Base-by-base conservation (phyloP, 2,113 vertebrate genomes). In the Calonectris borealis region DNA sequence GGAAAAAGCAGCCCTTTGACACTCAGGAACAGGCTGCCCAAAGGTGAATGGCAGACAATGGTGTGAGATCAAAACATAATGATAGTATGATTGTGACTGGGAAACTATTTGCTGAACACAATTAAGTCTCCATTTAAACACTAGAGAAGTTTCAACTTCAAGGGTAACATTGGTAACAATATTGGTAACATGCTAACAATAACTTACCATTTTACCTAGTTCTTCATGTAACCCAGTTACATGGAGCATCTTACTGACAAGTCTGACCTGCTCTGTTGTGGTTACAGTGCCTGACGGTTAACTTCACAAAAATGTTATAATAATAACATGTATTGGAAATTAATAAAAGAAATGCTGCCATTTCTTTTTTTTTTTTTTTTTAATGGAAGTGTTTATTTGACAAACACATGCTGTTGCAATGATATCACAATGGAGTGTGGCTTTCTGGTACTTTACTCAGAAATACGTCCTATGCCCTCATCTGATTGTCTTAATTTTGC, bases 401-500 rank as follows among this genome's bases (percentile, higher is more conserved):
- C 71, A 57, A 51, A 70, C 8, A 40, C 34, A 60, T 16, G 11
- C 25, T 71, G 7, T 81, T 76, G 27, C 46, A 88, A 46, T 38
- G 16, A n/a, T 71, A 83, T 44, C 78, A n/a, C 44, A 80, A 80
- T 83, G 34, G 31, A 91, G 24, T 54, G 22, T 75, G 15, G 2
- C 10, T 96, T 91, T 94, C 83, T 86, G 32, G 48, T 88, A 88
- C 96, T 91, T 97, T 75, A 84, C 19, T 88, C 85, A 88, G 83
- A 96, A 97, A 94, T 64, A 95, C 2, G 2, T 85, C 79, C 76
- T 66, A 72, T 77, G 14, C 64, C 57, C 58, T 96, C 78, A 86
- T 85, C 79, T 82, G 58, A 36, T 76, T 95, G 57, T 73, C 72
- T 95, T 96, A 96, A 95, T 96, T 97, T 97, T 95, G 51, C 73